Percentiles rank a stretch among this genome's conserved stretches.
Conservation (phyloP, 2,888 invertebrate genomes). For the Lycophotia porphyrea region DNA sequence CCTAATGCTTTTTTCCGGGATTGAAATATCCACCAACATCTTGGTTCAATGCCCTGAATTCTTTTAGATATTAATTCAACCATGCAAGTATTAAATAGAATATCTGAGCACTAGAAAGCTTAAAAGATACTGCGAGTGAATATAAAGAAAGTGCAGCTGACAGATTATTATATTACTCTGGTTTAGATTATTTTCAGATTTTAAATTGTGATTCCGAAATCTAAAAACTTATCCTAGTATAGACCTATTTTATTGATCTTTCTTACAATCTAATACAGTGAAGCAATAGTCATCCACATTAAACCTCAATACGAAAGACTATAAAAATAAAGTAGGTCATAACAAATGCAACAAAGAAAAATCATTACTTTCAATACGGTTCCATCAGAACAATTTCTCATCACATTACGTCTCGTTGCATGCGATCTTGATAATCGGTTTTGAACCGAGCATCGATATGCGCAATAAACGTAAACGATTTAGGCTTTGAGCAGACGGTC, state of each 20-base stretch:
- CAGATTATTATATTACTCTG: background rate
- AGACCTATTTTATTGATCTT: background rate
- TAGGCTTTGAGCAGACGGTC: background rate
- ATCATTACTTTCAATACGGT: slow-evolving; percentile 30
- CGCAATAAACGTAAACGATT: slow-evolving; percentile 52
- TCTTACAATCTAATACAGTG: background rate
- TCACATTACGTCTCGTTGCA: slow-evolving; percentile 37
- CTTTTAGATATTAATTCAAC: background rate
- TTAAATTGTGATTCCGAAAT: background rate
- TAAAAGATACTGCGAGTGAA: background rate
- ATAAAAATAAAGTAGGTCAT: slow-evolving; percentile 36
- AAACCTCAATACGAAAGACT: slow-evolving; percentile 26
- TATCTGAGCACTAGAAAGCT: background rate
- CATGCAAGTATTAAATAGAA: background rate
- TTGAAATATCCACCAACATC: background rate
- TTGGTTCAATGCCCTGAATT: background rate
- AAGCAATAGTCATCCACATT: background rate
- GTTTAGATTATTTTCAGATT: background rate
- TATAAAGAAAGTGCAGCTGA: background rate
- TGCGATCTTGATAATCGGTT: slow-evolving; percentile 55
- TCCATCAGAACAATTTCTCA: slow-evolving; percentile 38
- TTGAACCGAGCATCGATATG: slow-evolving; percentile 45
- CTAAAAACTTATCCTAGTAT: background rate
- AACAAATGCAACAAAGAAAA: slow-evolving; percentile 33
- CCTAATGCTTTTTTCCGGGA: background rate